A percentile compares a stretch with the other conserved stretches of the same genome.
Evolutionary conservation across 2,113 vertebrate genomes (phyloP).

Genomic region (Sinocyclocheilus maitianheensis): DNA sequence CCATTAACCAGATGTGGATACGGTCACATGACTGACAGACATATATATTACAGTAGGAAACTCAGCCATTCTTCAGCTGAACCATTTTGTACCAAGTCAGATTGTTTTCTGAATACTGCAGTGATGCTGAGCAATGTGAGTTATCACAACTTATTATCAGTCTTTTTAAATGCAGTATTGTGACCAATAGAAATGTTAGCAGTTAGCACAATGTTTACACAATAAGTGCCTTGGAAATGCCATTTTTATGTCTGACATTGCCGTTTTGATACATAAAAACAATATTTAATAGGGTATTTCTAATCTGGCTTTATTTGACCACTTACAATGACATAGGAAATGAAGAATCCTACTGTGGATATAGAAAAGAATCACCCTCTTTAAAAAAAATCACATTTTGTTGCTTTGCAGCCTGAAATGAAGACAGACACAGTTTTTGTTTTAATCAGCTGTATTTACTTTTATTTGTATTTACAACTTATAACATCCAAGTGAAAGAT

Average conservation of each 20-base stretch:
- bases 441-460: too few species aligned
- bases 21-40: background rate
- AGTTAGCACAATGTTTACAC: background rate
- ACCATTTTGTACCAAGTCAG: background rate
- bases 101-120: background rate
- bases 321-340: background rate
- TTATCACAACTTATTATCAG: background rate
- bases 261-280: background rate
- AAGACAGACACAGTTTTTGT: too few species aligned
- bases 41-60: background rate
- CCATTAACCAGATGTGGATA: background rate
- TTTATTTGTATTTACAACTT: too few species aligned
- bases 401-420: too few species aligned
- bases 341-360: too few species aligned
- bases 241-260: background rate
- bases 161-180: constrained; percentile 19
- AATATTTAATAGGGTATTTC: background rate
- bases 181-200: constrained; percentile 11
- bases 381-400: too few species aligned
- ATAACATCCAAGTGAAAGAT: too few species aligned
- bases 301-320: background rate
- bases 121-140: background rate
- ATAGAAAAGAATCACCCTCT: too few species aligned
- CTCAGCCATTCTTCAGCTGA: background rate
- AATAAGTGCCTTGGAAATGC: constrained; percentile 20